A percentile compares a stretch with the other conserved stretches of the same genome.
These are phyloP conservation scores for Steatocranus sp. DNA, from an alignment of 2,797 vertebrate genomes.

Conservation along the genomic window DNA sequence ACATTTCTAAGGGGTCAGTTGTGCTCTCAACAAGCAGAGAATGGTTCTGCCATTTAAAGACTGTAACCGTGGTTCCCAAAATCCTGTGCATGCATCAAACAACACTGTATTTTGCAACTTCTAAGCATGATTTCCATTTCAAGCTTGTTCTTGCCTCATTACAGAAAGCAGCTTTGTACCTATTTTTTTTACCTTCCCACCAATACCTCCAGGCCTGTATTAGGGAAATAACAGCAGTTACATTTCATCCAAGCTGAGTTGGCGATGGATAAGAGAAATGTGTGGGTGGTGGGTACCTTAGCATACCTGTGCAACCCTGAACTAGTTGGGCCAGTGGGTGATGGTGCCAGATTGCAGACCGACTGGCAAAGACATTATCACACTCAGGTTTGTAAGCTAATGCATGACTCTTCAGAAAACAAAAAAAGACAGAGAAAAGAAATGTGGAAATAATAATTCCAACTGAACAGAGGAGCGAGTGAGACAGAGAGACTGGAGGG, in stretches of 20 bases:
- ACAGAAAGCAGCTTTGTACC: background rate
- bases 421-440: background rate
- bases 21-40: background rate
- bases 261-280: constrained; percentile 45
- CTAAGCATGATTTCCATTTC: constrained; percentile 5
- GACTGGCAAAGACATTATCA: constrained; percentile 8
- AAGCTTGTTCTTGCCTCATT: constrained; percentile 10
- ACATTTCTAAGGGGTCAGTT: background rate
- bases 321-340: constrained; percentile 28
- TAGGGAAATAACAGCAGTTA: constrained; percentile 38
- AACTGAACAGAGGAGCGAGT: background rate
- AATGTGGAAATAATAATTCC: background rate
- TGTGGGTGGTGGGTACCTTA: constrained; percentile 44
- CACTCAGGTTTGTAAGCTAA: background rate
- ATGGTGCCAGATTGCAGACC: constrained; percentile 29
- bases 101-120: background rate
- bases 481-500: background rate
- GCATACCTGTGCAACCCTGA: constrained; percentile 29
- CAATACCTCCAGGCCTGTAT: constrained; percentile 26
- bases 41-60: background rate
- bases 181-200: background rate
- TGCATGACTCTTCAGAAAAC: background rate
- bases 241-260: constrained; percentile 29
- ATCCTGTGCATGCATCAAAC: background rate
- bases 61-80: background rate